A percentile compares a stretch with the other conserved stretches of the same genome.
phyloP scores from a whole-genome alignment of 2,888 invertebrate species.

The Philereme transversata region DNA sequence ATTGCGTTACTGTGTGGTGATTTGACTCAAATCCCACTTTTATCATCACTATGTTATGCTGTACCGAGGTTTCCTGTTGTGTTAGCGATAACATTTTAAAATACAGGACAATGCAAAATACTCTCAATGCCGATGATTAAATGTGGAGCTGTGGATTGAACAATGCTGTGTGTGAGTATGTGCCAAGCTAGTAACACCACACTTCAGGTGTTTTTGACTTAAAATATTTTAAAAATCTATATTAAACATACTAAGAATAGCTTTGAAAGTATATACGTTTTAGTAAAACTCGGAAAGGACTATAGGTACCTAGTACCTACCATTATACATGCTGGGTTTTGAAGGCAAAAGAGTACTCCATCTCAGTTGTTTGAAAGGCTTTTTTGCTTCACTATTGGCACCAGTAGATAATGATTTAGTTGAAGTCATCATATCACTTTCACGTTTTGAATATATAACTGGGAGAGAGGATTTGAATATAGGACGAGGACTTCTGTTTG shows the following conservation, averaged over 20 bases:
- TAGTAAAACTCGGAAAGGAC: too few relatives aligned
- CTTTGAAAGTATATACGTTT: too few relatives aligned
- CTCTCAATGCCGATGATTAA: constrained; percentile 49
- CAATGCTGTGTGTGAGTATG: constrained; percentile 31
- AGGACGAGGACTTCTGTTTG: constrained; percentile 32
- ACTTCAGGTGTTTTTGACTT: not conserved
- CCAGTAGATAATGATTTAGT: constrained; percentile 55
- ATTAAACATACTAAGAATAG: too few relatives aligned
- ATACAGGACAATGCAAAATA: constrained; percentile 49
- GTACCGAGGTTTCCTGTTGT: constrained; percentile 73
- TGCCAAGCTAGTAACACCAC: constrained; percentile 30
- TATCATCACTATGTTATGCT: constrained; percentile 63
- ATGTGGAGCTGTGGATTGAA: constrained; percentile 41
- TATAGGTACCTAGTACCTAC: not conserved
- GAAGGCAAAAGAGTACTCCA: constrained; percentile 64
- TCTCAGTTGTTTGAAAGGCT: constrained; percentile 57
- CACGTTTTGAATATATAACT: constrained; percentile 42
- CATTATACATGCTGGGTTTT: constrained; percentile 50
- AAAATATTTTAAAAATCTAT: too few relatives aligned
- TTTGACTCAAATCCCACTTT: constrained; percentile 66
- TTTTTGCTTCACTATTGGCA: constrained; percentile 43
- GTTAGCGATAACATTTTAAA: constrained; percentile 53
- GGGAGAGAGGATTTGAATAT: constrained; percentile 57
- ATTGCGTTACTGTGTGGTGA: constrained; percentile 53
- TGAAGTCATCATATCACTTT: constrained; percentile 47